Evolutionary conservation across 2,888 invertebrate genomes (phyloP), one percentile per base, ranked within the genome.

Genomic region (Cataglyphis livida): DNA sequence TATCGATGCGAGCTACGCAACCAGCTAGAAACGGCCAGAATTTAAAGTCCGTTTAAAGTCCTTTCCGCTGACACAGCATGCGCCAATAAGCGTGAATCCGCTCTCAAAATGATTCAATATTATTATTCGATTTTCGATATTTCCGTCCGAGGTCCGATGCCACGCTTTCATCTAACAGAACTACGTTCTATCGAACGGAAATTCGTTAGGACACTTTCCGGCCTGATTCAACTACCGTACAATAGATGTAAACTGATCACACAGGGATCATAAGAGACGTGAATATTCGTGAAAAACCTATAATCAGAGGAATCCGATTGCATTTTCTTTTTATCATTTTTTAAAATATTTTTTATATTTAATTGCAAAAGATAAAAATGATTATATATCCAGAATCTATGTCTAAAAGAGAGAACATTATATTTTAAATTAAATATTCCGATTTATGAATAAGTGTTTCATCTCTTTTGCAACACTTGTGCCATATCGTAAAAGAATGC

Each of bases 111-210:
- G 84, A 87, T 85, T 89, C 85, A 84, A 82, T 85, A 88, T 88
- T 83, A 86, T 87, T 83, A 83, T 88, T 87, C 88, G 68, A 84
- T 84, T 87, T 87, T 85, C 73, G 75, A 88, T 89, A 91, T 88
- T 89, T 91, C 91, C 91, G 91, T 76, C 73, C 65, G 84, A 62
- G 81, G 35, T 48, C 62, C 84, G 85, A 82, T 78, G 85, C 73
- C 81, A 74, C 54, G 76, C 76, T 51, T 21, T n/a, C 38, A 12
- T 41, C 28, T 57, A 54, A 70, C 65, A 38, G 71, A 70, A 76
- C 41, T 38, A 54, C 76, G 41, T 76, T 41, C 28, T n/a, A n/a
- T 21, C n/a, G 51, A n/a, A 51, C 76, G 70, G 76, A 76, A 76
- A 76, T 76, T 76, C 66, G 75, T 65, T 71, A 70, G 71, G 54